phyloP scores from a whole-genome alignment of 30 jellyfish, hydroid and myxozoan genomes.

The Sanderia malayensis region DNA sequence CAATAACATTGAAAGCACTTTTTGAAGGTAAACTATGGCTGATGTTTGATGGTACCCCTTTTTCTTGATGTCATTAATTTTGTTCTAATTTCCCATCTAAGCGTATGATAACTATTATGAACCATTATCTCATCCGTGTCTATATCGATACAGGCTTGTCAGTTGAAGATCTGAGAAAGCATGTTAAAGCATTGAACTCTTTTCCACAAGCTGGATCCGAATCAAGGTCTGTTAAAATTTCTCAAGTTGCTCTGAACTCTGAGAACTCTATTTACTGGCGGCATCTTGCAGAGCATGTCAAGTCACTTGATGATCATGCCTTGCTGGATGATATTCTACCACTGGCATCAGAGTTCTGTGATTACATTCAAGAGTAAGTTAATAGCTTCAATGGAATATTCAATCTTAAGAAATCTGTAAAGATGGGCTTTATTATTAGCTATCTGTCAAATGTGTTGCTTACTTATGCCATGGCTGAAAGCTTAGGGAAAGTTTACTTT shows the following conservation, averaged over 20 bases:
- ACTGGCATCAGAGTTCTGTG: constrained; percentile 77
- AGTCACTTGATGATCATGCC: constrained; percentile 50
- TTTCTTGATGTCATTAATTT: too few relatives aligned
- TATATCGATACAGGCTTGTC: too few relatives aligned
- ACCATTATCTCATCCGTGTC: too few relatives aligned
- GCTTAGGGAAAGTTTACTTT: too few relatives aligned
- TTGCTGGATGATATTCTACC: constrained; percentile 77
- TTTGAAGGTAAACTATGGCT: constrained; percentile 71
- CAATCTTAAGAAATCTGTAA: too few relatives aligned
- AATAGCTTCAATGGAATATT: too few relatives aligned
- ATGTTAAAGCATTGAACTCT: constrained; percentile 54
- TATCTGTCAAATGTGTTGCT: too few relatives aligned
- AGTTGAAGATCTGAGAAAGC: constrained; percentile 49
- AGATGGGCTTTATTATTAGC: too few relatives aligned
- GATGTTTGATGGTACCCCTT: too few relatives aligned
- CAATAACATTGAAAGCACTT: constrained; percentile 56
- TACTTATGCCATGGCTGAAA: too few relatives aligned
- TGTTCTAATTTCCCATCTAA: too few relatives aligned
- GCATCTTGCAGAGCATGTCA: constrained; percentile 67
- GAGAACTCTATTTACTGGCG: constrained; percentile 83
- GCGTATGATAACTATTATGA: too few relatives aligned
- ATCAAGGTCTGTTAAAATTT: constrained; percentile 34
- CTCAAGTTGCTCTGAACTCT: constrained; percentile 43
- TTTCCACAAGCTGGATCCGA: constrained; percentile 34
- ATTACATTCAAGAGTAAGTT: constrained; percentile 68